These are phyloP conservation scores for Ischnura elegans DNA, from an alignment of 2,888 invertebrate genomes.

Conservation along the genomic window DNA sequence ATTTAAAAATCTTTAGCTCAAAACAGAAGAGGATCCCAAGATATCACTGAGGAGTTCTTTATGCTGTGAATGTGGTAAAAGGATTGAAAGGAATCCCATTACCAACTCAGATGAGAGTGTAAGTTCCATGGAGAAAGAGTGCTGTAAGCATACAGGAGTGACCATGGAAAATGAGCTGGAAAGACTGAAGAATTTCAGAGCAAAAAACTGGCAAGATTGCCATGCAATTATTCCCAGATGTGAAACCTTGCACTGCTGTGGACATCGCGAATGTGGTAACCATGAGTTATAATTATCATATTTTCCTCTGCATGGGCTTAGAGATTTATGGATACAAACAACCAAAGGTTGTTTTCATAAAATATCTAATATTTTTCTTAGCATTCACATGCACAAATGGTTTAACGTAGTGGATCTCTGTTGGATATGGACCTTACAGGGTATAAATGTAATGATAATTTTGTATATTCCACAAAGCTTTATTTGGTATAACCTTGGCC, in stretches of 20 bases:
- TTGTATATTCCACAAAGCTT: too few relatives aligned
- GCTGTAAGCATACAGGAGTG: neutral
- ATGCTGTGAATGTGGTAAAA: neutral
- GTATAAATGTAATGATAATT: too few relatives aligned
- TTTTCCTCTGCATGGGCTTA: neutral
- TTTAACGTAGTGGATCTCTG: too few relatives aligned
- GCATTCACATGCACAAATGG: too few relatives aligned
- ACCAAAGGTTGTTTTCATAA: too few relatives aligned
- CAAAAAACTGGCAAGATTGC: slow-evolving; percentile 70
- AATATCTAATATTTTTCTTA: too few relatives aligned
- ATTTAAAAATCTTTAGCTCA: neutral
- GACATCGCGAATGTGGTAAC: neutral
- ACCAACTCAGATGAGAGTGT: neutral
- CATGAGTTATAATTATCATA: too few relatives aligned
- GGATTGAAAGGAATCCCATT: neutral
- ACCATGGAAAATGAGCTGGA: slow-evolving; percentile 66
- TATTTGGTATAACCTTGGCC: too few relatives aligned
- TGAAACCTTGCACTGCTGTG: neutral
- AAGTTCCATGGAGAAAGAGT: neutral
- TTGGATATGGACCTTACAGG: too few relatives aligned
- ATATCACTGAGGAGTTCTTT: neutral
- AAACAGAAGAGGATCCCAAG: neutral
- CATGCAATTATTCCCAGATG: slow-evolving; percentile 68
- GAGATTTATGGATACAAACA: too few relatives aligned
- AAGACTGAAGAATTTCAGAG: slow-evolving; percentile 69